Base-by-base conservation (phyloP, 1,140 invertebrate genomes). In the Drusus annulatus region DNA sequence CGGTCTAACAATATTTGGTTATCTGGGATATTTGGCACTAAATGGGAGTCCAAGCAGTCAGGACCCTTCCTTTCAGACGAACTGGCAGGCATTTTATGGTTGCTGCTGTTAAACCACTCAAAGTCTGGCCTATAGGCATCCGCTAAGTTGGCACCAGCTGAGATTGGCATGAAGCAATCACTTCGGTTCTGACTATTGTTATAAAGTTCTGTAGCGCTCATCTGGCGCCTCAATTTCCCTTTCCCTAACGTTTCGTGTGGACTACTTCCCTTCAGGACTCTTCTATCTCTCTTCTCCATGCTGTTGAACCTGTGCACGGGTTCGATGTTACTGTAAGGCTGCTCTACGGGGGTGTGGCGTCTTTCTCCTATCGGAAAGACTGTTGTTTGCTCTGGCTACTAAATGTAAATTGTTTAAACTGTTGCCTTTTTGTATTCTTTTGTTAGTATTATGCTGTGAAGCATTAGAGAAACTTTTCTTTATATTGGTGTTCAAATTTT, bases 21-120 rank as follows among this genome's bases (percentile, higher is more conserved):
- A 80, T 77, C 56, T 56, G 77, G 63, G 52, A 80, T 78, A 80
- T 83, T 83, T 83, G 82, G 82, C 82, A 83, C 82, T 83, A 78
- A 36, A 62, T 81, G 82, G 78, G 80, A 77, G 74, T 83, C 82
- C 77, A 65, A 73, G 58, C 79, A 81, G 76, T 83, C 78, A n/a
- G 25, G 79, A 71, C 76, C 52, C 63, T 45, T 76, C 8, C 69
- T 31, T 28, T 80, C 69, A 17, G 63, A 56, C 62, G 58, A 21
- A 17, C 16, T 36, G 7, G 36, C 54, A 76, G 79, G 79, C 79
- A 78, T 79, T 83, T 76, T 50, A 45, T 52, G 54, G 45, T 79
- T 63, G 62, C 76, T 31, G 60, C 23, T 75, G 62, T 78, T 78
- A 54, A 56, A 31, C 80, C 82, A 83, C 25, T 83, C 65, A 28